Conservation (phyloP, 1,140 invertebrate genomes). For the Cephus cinctus region DNA sequence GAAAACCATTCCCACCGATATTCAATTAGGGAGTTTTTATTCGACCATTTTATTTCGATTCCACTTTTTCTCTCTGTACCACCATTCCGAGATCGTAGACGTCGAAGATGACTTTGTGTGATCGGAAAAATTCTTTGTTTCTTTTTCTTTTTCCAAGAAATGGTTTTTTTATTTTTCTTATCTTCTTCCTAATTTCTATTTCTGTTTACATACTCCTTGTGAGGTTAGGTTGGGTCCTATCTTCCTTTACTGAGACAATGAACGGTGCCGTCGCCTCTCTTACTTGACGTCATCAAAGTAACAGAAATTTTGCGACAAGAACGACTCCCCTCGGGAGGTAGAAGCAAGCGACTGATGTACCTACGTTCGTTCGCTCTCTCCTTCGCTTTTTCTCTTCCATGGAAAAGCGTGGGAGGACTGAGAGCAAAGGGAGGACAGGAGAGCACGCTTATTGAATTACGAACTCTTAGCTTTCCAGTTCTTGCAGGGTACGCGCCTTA, state of each 20-base stretch:
- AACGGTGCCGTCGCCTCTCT: no score
- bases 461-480: slow-evolving; percentile 56
- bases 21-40: slow-evolving; percentile 53
- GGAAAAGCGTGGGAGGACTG: not conserved
- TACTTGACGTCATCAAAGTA: slow-evolving; percentile 29
- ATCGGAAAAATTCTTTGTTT: no score
- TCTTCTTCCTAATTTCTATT: no score
- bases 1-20: slow-evolving; percentile 40
- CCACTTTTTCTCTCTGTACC: no score
- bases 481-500: slow-evolving; percentile 46
- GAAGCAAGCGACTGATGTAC: not conserved
- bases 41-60: slow-evolving; percentile 47
- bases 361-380: slow-evolving; percentile 16
- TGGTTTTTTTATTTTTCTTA: no score
- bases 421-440: slow-evolving; percentile 21
- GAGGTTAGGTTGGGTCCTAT: no score
- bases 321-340: slow-evolving; percentile 35
- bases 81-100: no score
- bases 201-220: no score
- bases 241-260: no score
- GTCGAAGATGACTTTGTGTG: no score
- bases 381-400: slow-evolving; percentile 4
- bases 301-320: slow-evolving; percentile 45
- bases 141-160: no score
- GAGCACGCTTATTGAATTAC: slow-evolving; percentile 53